Conservation (phyloP, 2,113 vertebrate species). For the Typhlomys cinereus region DNA sequence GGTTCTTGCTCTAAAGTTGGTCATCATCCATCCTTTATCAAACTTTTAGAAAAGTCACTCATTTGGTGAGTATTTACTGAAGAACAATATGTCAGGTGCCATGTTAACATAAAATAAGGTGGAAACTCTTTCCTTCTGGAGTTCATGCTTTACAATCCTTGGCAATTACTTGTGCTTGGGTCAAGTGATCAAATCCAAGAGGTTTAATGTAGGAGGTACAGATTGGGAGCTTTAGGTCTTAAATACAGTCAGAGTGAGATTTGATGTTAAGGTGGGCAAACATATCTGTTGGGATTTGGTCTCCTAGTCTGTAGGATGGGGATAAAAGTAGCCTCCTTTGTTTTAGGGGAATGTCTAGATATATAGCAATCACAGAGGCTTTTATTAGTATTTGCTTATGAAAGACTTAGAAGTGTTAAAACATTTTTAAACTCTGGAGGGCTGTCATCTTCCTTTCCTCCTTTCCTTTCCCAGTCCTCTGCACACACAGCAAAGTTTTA, state of each 20-base stretch:
- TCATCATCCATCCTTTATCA: neutral
- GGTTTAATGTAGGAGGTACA: neutral
- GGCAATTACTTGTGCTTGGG: neutral
- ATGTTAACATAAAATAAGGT: neutral
- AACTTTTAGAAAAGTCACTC: neutral
- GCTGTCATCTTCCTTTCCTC: neutral
- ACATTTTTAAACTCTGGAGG: neutral
- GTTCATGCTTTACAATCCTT: neutral
- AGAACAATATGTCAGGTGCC: neutral
- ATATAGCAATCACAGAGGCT: neutral
- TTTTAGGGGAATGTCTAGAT: neutral
- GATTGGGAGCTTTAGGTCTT: neutral
- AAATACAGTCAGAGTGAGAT: neutral
- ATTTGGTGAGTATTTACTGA: neutral
- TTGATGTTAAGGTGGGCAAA: neutral
- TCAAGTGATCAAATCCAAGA: neutral
- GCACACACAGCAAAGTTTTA: too few species aligned
- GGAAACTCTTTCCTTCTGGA: neutral
- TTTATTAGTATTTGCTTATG: constrained; percentile 17
- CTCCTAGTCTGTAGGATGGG: neutral
- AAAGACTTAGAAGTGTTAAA: neutral
- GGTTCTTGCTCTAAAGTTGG: neutral
- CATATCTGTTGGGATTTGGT: neutral
- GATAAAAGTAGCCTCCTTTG: neutral
- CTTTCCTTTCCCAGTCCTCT: neutral